These are phyloP conservation scores for Physeter macrocephalus DNA, from an alignment of 2,113 vertebrate genomes.

Conservation along the genomic window DNA sequence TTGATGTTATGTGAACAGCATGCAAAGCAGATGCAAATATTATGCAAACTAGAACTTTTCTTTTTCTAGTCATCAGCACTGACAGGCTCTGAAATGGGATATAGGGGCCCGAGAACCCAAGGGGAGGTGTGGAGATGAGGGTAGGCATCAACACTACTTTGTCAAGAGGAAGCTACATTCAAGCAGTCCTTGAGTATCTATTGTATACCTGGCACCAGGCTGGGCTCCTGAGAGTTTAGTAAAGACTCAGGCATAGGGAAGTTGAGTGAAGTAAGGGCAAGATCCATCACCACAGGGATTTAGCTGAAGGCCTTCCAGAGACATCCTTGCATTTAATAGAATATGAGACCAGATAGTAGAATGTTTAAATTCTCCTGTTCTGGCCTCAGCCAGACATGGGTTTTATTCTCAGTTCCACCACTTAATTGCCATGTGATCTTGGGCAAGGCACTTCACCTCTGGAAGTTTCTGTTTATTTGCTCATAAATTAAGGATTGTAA, in stretches of 20 bases:
- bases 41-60: slow-evolving; percentile 51
- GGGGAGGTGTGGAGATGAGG: background rate
- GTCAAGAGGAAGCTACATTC: background rate
- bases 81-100: slow-evolving; percentile 37
- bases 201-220: background rate
- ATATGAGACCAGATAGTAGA: background rate
- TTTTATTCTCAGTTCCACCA: background rate
- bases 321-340: background rate
- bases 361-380: background rate
- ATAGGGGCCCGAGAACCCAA: background rate
- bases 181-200: background rate
- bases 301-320: background rate
- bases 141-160: background rate
- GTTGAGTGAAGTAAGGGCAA: background rate
- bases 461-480: slow-evolving; percentile 29
- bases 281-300: background rate
- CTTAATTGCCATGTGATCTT: background rate
- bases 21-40: slow-evolving; percentile 58
- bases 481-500: background rate
- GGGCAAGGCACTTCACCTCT: background rate
- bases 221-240: background rate
- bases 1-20: slow-evolving; percentile 37
- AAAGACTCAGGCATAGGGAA: background rate
- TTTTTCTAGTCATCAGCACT: slow-evolving; percentile 41
- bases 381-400: background rate